These are phyloP conservation scores for Xestia c-nigrum DNA, from an alignment of 2,888 invertebrate genomes.

Conservation along the genomic window DNA sequence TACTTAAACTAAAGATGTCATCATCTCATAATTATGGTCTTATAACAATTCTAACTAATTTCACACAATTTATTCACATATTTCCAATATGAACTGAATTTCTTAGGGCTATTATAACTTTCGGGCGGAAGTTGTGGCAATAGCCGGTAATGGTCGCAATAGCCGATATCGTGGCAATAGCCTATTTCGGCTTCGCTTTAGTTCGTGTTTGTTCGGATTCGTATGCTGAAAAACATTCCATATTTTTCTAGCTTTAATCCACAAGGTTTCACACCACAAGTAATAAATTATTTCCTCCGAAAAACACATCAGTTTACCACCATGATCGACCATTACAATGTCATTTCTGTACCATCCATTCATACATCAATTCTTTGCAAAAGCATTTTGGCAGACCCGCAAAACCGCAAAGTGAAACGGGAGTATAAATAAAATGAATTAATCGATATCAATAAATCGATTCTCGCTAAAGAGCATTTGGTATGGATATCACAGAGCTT, in stretches of 20 bases:
- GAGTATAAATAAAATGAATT: constrained; percentile 37
- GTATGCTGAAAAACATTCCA: too few species aligned
- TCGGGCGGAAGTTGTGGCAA: too few species aligned
- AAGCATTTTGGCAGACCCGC: constrained; percentile 44
- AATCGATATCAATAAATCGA: constrained; percentile 39
- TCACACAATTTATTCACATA: too few species aligned
- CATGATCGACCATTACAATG: constrained; percentile 24
- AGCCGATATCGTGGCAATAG: too few species aligned
- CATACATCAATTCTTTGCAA: constrained; percentile 51
- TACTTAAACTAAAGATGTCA: too few species aligned
- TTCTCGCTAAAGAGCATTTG: constrained; percentile 34
- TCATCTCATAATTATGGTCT: too few species aligned
- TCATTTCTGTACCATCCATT: constrained; percentile 22
- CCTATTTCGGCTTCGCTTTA: background rate
- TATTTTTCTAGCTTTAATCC: background rate
- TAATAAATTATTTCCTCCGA: constrained; percentile 40
- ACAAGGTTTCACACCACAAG: background rate
- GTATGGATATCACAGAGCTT: constrained; percentile 24
- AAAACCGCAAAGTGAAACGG: constrained; percentile 41
- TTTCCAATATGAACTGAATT: too few species aligned
- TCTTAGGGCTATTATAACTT: too few species aligned
- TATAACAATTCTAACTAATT: too few species aligned
- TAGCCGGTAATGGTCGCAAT: too few species aligned
- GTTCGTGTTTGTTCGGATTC: too few species aligned
- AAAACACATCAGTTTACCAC: constrained; percentile 39